Evolutionary conservation across 1,140 invertebrate genomes (phyloP).

Genomic region (Lutraria rhynchaena): DNA sequence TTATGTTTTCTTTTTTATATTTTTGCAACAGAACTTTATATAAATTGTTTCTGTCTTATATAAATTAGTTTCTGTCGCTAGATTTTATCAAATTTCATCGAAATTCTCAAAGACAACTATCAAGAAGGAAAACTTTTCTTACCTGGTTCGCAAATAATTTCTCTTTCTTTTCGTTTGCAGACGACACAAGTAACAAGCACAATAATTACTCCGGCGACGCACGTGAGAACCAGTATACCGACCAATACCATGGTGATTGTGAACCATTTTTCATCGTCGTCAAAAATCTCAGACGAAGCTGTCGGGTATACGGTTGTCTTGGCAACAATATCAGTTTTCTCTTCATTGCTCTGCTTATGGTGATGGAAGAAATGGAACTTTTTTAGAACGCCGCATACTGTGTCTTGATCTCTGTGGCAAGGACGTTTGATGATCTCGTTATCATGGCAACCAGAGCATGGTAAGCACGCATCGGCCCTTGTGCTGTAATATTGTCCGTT

Average conservation of each 20-base stretch:
- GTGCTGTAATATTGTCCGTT: neutral
- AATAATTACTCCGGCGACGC: slow-evolving; percentile 17
- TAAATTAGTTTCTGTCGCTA: no score
- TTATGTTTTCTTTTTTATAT: no score
- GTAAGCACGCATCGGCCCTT: neutral
- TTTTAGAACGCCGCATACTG: slow-evolving; percentile 21
- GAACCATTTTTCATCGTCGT: slow-evolving; percentile 41
- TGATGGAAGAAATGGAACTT: neutral
- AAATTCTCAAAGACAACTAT: no score
- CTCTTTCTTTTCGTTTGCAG: slow-evolving; percentile 40
- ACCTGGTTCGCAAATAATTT: slow-evolving; percentile 46
- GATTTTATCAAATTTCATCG: no score
- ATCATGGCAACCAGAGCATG: slow-evolving; percentile 12
- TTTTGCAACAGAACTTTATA: no score
- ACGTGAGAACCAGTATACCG: slow-evolving; percentile 37
- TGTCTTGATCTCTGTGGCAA: slow-evolving; percentile 32
- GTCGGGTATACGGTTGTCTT: neutral
- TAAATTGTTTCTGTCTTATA: no score
- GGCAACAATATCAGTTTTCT: neutral
- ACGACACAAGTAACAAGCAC: slow-evolving; percentile 21
- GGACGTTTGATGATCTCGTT: slow-evolving; percentile 2
- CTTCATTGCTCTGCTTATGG: neutral
- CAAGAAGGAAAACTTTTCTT: no score
- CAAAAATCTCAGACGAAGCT: neutral
- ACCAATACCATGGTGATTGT: slow-evolving; percentile 51